Evolutionary conservation across 2,113 vertebrate species (phyloP).

Genomic region (Sturnus vulgaris): DNA sequence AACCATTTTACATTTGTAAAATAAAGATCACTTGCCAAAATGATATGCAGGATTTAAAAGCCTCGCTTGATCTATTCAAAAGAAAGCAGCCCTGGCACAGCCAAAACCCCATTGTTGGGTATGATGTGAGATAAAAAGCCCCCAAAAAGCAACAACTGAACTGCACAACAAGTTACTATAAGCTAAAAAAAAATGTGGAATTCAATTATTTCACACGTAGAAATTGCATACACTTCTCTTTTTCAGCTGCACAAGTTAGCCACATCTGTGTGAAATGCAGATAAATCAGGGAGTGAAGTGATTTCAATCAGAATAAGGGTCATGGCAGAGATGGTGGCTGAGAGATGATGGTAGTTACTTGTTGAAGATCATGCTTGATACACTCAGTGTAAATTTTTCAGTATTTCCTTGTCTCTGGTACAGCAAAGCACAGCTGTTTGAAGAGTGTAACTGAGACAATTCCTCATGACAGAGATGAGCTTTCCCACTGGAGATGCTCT

Average conservation of each 20-base stretch:
- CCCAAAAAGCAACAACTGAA: not conserved
- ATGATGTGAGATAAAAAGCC: not conserved
- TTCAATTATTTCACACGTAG: not conserved
- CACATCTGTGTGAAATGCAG: not conserved
- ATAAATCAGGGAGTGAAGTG: not conserved
- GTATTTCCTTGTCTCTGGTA: not conserved
- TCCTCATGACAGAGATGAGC: rapidly evolving
- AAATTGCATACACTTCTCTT: not conserved
- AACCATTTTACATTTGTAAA: not conserved
- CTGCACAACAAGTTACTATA: not conserved
- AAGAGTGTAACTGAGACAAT: not conserved
- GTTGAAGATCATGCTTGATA: not conserved
- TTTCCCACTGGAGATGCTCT: not conserved
- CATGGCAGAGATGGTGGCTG: not conserved
- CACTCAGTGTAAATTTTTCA: not conserved
- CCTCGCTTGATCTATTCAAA: not conserved
- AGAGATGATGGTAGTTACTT: not conserved
- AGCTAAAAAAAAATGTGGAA: not conserved
- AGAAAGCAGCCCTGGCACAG: not conserved
- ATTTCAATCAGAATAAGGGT: constrained; percentile 1
- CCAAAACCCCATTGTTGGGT: not conserved
- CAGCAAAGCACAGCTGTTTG: not conserved
- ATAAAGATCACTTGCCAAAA: not conserved
- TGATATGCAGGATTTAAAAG: not conserved
- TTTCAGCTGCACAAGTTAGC: not conserved